These are phyloP conservation scores for Copidosoma aretas DNA, from an alignment of 2,888 invertebrate species.

Conservation along the genomic window DNA sequence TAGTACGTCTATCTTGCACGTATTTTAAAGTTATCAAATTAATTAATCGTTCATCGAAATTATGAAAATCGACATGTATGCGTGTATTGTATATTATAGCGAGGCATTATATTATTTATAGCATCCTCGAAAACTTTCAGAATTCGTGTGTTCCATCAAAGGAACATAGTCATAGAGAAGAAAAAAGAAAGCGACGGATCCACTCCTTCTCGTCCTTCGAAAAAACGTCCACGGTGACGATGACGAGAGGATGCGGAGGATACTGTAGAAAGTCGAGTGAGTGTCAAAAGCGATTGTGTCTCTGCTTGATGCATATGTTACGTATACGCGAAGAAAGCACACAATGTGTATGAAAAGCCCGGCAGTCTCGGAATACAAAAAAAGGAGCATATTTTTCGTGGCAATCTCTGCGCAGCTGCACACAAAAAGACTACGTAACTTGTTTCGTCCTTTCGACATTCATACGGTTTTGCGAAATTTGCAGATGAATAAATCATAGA, in stretches of 20 bases:
- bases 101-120: too few relatives aligned
- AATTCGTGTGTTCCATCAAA: too few relatives aligned
- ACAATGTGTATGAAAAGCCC: conserved; percentile 26
- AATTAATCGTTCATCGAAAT: too few relatives aligned
- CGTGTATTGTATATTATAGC: too few relatives aligned
- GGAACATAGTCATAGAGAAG: conserved; percentile 18
- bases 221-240: background rate
- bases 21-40: too few relatives aligned
- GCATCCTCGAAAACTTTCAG: too few relatives aligned
- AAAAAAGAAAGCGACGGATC: conserved; percentile 24
- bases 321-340: conserved; percentile 18
- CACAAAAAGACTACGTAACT: background rate
- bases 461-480: background rate
- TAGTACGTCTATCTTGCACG: too few relatives aligned
- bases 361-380: conserved; percentile 8
- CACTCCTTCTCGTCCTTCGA: conserved; percentile 31
- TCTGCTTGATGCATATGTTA: too few relatives aligned
- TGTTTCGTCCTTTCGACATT: background rate
- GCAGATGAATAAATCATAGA: background rate
- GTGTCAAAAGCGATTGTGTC: conserved; percentile 25
- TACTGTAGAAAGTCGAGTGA: conserved; percentile 33
- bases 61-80: too few relatives aligned
- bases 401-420: too few relatives aligned
- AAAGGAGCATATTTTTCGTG: too few relatives aligned
- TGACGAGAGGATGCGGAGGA: conserved; percentile 11